Evolutionary conservation across 64 coral and sea anemone species (phyloP), one percentile per base, ranked within the genome.

Genomic region (Exaiptasia diaphana): DNA sequence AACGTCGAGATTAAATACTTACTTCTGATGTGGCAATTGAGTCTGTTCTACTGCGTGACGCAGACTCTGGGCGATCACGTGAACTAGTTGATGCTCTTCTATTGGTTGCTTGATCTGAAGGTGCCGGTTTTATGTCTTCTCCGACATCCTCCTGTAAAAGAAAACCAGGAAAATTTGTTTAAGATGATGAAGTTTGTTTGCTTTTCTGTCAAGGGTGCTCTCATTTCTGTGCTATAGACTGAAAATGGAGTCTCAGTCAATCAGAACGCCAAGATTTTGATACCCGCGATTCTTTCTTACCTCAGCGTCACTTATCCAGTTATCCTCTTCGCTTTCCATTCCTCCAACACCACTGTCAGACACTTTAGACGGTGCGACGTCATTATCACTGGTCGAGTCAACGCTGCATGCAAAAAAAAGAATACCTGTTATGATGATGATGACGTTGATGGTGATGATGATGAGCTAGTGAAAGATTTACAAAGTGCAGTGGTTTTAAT

Each of bases 301-400:
- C 58, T 97, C 93, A 23, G 85, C 62, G 23, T 99, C 95, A 73
- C 95, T 99, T 21, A 99, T 88, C 95, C 95, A 99, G 38, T 78
- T 99, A 10, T 93, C 95, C 28, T 99, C 89, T 57, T 77, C 89
- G 37, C 89, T 99, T 18, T 91, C 95, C 58, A 93, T 45, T 36
- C 88, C 93, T 32, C 88, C 93, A 0, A 89, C 85, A 34, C 85
- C 95, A 44, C 90, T 92, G 37, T 99, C 89, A 10, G 95, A 85
- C 41, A 93, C 85, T 44, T 99, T 93, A 36, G 84, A 93, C 15
- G 80, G 85, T 2, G 79, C 68, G 41, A 53, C 86, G 39, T 88
- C 95, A 4, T 78, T 82, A 53, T 93, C 89, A 78, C 95, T 92
- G 15, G 55, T 50, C 18, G 93, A 97, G 43, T 97, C 93, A 29